Percentiles rank a stretch among this genome's conserved stretches.
phyloP scores from a whole-genome alignment of 2,113 vertebrate genomes.

The Irena cyanogastra region DNA sequence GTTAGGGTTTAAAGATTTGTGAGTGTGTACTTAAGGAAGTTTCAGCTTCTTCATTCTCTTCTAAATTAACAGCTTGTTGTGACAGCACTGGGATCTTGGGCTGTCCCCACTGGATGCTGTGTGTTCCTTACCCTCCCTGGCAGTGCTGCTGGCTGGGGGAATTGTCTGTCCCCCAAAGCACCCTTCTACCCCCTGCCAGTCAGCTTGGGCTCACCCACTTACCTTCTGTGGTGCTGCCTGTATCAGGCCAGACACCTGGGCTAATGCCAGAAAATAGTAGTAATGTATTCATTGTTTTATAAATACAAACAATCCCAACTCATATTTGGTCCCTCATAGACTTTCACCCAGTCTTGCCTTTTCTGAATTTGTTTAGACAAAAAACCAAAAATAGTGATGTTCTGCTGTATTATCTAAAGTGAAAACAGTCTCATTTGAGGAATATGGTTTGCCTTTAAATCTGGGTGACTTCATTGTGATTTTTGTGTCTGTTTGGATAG shows the following conservation, averaged over 20 bases:
- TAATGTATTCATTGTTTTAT: not conserved
- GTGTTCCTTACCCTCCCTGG: not conserved
- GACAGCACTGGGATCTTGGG: not conserved
- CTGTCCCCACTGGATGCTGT: accelerated
- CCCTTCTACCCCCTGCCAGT: not conserved
- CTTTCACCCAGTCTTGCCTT: not conserved
- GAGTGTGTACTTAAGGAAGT: not conserved
- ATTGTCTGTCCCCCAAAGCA: not conserved
- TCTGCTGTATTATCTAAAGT: not conserved
- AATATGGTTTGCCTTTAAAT: not conserved
- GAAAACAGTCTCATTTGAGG: not conserved
- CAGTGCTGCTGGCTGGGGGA: not conserved
- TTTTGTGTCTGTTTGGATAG: not conserved
- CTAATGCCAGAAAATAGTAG: not conserved
- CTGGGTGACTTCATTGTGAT: not conserved
- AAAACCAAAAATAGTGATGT: not conserved
- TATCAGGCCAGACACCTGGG: not conserved
- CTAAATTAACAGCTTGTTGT: not conserved
- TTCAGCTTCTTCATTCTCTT: not conserved
- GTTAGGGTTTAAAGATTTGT: not conserved
- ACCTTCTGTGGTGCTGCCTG: not conserved
- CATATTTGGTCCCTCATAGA: not conserved
- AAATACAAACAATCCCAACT: not conserved
- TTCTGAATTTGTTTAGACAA: not conserved
- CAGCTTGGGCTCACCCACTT: not conserved